Evolutionary conservation across 2,888 invertebrate species (phyloP), one percentile per base, ranked within the genome.

Genomic region (Choreutis nemorana): DNA sequence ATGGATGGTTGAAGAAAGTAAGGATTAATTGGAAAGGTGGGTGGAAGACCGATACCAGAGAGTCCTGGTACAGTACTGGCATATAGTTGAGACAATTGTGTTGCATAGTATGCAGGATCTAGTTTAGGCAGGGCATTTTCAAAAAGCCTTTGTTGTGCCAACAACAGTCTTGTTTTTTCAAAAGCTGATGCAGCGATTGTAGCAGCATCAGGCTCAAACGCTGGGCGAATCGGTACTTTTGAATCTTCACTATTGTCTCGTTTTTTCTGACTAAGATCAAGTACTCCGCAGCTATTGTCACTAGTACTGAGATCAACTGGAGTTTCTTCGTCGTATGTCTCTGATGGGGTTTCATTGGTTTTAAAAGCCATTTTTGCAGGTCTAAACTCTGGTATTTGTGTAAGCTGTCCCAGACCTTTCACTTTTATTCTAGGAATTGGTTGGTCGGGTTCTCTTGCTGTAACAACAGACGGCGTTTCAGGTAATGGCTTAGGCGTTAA

Each of bases 201-300:
- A 4, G 64, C 52, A 16, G 63, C 55, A 28, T 68, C 73, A 22
- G 64, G 55, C 34, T 81, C 78, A 31, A 73, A 70, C 0, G 65
- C 42, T 35, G 82, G 78, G 43, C 83, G 75, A 1, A 82, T 75
- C 34, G 55, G 50, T 7, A 38, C 31, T 49, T 68, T 70, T 2
- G 62, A 55, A 30, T 70, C 68, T 12, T 71, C 64, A 26, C 56
- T 42, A 30, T 75, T 72, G 32, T 64, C 68, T 28, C 60, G 66
- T 58, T 83, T 85, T 64, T 91, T 92, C 54, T 90, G 90, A 55
- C 91, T 91, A 37, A 94, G 81, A 68, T 94, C 93, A 25, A 93
- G 75, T 3, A 89, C 91, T 58, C 90, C 89, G 39, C 75, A 77
- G 38, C 65, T 70, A 33, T 67, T 71, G 29, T 75, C 79, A 41